These are phyloP conservation scores for Camponotus fellah DNA, from an alignment of 2,888 invertebrate species.

Conservation along the genomic window DNA sequence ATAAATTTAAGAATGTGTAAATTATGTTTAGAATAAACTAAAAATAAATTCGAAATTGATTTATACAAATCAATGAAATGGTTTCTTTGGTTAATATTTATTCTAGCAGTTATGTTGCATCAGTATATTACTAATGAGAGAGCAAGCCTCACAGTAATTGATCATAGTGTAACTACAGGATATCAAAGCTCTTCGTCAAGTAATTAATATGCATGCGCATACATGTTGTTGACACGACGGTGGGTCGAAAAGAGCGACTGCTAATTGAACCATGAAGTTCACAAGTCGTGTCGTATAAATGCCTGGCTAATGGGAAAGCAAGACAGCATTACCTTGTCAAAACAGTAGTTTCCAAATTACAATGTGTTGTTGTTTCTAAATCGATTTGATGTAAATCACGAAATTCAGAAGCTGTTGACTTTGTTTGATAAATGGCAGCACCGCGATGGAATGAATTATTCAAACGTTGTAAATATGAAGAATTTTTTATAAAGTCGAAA, in stretches of 20 bases:
- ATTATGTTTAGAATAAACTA: not conserved
- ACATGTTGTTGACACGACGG: conserved; percentile 34
- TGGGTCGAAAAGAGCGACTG: conserved; percentile 26
- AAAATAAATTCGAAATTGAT: not conserved
- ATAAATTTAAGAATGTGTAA: not conserved
- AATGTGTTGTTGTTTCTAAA: not conserved
- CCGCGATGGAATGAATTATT: not conserved
- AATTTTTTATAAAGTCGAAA: not conserved
- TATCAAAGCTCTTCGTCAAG: conserved; percentile 24
- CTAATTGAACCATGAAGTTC: conserved; percentile 27
- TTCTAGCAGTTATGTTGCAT: not conserved
- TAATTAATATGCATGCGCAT: conserved; percentile 48
- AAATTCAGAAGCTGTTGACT: not conserved
- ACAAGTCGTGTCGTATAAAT: conserved; percentile 32
- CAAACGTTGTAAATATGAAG: not conserved
- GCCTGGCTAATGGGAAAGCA: not conserved
- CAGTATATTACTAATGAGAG: conserved; percentile 24
- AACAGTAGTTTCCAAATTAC: conserved; percentile 21
- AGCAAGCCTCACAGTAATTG: not conserved
- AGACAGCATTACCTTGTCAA: not conserved
- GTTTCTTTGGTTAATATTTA: not conserved
- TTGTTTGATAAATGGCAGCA: not conserved
- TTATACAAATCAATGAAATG: not conserved
- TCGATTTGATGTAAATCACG: conserved; percentile 6
- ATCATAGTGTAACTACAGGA: conserved; percentile 11